Base-by-base conservation (phyloP, 1,140 invertebrate genomes). In the Sinonovacula constricta region DNA sequence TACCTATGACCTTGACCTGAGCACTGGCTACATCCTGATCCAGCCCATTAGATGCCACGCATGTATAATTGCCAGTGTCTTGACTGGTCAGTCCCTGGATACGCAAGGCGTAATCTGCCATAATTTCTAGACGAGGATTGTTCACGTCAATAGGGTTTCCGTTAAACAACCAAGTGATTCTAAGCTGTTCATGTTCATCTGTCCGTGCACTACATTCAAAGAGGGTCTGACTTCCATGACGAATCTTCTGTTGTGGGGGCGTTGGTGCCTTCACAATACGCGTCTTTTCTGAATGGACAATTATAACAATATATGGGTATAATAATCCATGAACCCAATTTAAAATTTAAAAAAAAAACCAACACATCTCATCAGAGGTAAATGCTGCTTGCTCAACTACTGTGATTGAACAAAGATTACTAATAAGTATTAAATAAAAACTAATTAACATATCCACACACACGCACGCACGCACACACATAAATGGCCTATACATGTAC, bases 1-100 rank as follows among this genome's bases (percentile, higher is more conserved):
- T 82, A 87, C 86, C 86, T 82, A 81, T 81, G 18, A 87, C 83
- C 34, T 79, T 62, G 2, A 87, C 66, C 14, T 51, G 53, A 22
- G 85, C 86, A 7, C 57, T 57, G 0, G 71, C 79, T 15, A 65
- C 71, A 69, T 79, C 86, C 24, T 60, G 75, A 54, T 87, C 86
- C 4, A 87, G 67, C 14, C 75, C 71, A 81, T 85, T 86, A 57
- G 70, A 69, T 12, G 86, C 86, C n/a, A 85, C 49, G 81, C 86
- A 87, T 0, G 83, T 87, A 60, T 87, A 87, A n/a, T 70, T 79
- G 3, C 79, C 86, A 14, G 83, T 85, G 65, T 86, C 85, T 59
- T 83, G 78, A 57, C 83, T 85, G 26, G 49, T 81, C 1, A 82
- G 69, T 22, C 53, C 26, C 0, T 65, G 78, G 28, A 85, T 84